Conservation (phyloP, 2,113 vertebrate genomes). For the human region DNA sequence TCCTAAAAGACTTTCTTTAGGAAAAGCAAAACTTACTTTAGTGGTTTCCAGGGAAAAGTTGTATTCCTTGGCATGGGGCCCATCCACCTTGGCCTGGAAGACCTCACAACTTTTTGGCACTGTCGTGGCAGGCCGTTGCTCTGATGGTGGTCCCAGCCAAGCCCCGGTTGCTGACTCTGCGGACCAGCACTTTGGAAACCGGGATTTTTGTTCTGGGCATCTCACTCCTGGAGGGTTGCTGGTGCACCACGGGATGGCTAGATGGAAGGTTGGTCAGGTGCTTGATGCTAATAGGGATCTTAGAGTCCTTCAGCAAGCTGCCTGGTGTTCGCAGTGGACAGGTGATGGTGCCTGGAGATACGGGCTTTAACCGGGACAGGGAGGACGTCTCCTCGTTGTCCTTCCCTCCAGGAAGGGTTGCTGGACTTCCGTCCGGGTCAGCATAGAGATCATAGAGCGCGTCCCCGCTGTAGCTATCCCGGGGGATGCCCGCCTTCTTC, state of each 20-base stretch:
- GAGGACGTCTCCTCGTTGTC: conserved; percentile 83
- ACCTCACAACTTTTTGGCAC: conserved; percentile 90
- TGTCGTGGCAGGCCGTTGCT: conserved; percentile 82
- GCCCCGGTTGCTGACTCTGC: conserved; percentile 90
- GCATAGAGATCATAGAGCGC: conserved; percentile 90
- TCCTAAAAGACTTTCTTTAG: conserved; percentile 64
- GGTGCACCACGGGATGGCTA: conserved; percentile 85
- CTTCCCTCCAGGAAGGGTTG: conserved; percentile 60
- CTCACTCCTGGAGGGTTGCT: conserved; percentile 89
- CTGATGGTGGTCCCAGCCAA: conserved; percentile 84
- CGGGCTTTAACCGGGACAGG: conserved; percentile 86
- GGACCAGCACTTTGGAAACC: conserved; percentile 94
- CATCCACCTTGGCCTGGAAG: conserved; percentile 38
- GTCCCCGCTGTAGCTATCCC: conserved; percentile 88
- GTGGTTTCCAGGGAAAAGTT: conserved; percentile 53
- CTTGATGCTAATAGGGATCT: conserved; percentile 95
- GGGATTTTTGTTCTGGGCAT: conserved; percentile 96
- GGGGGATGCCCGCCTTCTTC: conserved; percentile 86
- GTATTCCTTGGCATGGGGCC: conserved; percentile 40
- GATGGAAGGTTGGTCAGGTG: conserved; percentile 89
- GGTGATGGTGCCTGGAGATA: conserved; percentile 85
- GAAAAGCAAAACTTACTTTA: conserved; percentile 56
- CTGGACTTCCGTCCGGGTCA: conserved; percentile 85
- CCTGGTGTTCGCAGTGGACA: conserved; percentile 85
- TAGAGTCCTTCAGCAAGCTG: conserved; percentile 91